Percentiles rank a stretch among this genome's conserved stretches.
Conservation (phyloP, 2,888 invertebrate species). For the Tromatobia lineatoria region DNA sequence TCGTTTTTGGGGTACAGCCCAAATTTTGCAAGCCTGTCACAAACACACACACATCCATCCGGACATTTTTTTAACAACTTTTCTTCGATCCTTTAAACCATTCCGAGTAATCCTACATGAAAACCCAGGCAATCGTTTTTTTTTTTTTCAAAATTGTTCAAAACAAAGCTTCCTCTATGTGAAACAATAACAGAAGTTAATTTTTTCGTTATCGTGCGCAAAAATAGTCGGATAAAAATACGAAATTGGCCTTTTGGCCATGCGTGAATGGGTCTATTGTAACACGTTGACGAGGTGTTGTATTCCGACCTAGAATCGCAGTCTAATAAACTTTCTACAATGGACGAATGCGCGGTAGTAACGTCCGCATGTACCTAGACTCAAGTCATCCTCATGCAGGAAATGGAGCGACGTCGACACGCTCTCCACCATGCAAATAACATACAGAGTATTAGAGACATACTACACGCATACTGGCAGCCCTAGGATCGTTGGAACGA, state of each 20-base stretch:
- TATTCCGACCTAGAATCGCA: slow-evolving; percentile 68
- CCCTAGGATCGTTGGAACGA: slow-evolving; percentile 26
- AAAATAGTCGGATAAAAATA: not conserved
- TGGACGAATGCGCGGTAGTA: slow-evolving; percentile 51
- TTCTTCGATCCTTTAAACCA: too few relatives aligned
- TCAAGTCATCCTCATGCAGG: slow-evolving; percentile 60
- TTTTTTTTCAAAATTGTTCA: too few relatives aligned
- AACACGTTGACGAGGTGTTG: slow-evolving; percentile 29
- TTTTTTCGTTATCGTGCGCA: too few relatives aligned
- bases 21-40: too few relatives aligned
- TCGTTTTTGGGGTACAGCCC: too few relatives aligned
- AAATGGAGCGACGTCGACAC: slow-evolving; percentile 60
- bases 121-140: too few relatives aligned
- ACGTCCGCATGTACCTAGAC: slow-evolving; percentile 43
- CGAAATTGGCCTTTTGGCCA: slow-evolving; percentile 9
- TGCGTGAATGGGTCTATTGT: slow-evolving; percentile 33
- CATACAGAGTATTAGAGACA: slow-evolving; percentile 33
- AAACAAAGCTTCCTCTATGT: too few relatives aligned
- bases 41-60: too few relatives aligned
- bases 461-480: not conserved
- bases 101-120: too few relatives aligned
- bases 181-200: too few relatives aligned
- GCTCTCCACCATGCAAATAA: slow-evolving; percentile 50
- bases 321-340: slow-evolving; percentile 73
- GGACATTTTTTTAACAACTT: too few relatives aligned